Conservation (phyloP, 2,888 invertebrate genomes). For the Amphipyra tragopoginis region DNA sequence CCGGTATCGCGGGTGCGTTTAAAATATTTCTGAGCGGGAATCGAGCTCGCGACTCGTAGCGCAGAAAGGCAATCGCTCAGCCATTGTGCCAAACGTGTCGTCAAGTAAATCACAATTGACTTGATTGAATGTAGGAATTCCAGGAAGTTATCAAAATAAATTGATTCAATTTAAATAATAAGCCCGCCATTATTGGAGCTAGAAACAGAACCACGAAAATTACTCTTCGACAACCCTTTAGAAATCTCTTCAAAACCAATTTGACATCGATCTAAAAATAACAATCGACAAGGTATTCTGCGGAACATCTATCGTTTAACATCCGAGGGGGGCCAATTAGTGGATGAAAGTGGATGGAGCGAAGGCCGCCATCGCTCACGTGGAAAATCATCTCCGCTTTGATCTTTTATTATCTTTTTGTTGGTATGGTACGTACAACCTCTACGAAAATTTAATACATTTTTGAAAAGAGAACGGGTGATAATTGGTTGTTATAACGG, state of each 20-base stretch:
- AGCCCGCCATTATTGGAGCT: no score
- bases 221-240: conserved; percentile 7
- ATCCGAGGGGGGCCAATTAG: conserved; percentile 22
- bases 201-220: not conserved
- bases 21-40: no score
- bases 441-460: not conserved
- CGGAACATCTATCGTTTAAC: conserved; percentile 17
- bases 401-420: conserved; percentile 5
- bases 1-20: no score
- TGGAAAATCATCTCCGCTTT: conserved; percentile 8
- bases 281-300: conserved; percentile 8
- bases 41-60: no score
- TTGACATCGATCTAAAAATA: conserved; percentile 12
- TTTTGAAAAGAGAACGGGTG: not conserved
- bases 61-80: no score
- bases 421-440: not conserved
- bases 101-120: no score
- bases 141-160: no score
- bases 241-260: conserved; percentile 11
- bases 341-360: not conserved
- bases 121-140: no score
- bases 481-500: not conserved
- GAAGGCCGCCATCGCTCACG: not conserved
- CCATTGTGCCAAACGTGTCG: no score
- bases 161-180: no score